Evolutionary conservation across 2,797 vertebrate genomes (phyloP), one percentile per base, ranked within the genome.

Genomic region (Pangasius larnaudii): DNA sequence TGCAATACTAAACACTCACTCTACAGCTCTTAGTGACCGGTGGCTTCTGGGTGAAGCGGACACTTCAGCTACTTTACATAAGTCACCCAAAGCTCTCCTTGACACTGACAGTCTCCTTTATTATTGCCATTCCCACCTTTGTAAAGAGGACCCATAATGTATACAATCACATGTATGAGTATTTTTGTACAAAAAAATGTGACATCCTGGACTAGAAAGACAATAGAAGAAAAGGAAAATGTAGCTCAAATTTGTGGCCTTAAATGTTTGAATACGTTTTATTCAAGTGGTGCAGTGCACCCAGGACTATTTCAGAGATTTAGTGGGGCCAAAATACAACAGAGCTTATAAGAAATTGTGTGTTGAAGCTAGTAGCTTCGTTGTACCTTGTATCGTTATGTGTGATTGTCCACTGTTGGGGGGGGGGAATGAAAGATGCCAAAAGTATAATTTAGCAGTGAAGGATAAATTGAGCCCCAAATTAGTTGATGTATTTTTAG

Each of bases 231-330:
- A 77, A 89, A 88, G 33, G 79, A 80, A 90, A 67, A 89, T 90
- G 92, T 94, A 92, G 89, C 90, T 93, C 84, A 86, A 93, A 93
- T 92, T 90, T 93, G 95, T 96, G 95, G 95, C 96, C 95, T 96
- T 96, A 95, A 92, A 91, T 90, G 72, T 91, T 89, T 90, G 89
- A 91, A 39, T 85, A 77, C 88, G 69, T 86, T 88, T 87, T 89
- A 90, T 87, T 78, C 85, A 78, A 89, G 88, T 79, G 89, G 53
- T 89, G 71, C 86, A 79, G 92, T 87, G 89, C 86, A 91, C 85
- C 85, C 78, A 86, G 89, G 75, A 91, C 88, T 81, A 81, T 82
- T 72, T 72, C 91, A 88, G 87, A 69, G 13, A 85, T 65, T 56
- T 69, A 71, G 59, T 49, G 81, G 86, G 87, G 88, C 87, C 90